These are phyloP conservation scores for Gymnocheta viridis DNA, from an alignment of 2,888 invertebrate species.

Conservation along the genomic window DNA sequence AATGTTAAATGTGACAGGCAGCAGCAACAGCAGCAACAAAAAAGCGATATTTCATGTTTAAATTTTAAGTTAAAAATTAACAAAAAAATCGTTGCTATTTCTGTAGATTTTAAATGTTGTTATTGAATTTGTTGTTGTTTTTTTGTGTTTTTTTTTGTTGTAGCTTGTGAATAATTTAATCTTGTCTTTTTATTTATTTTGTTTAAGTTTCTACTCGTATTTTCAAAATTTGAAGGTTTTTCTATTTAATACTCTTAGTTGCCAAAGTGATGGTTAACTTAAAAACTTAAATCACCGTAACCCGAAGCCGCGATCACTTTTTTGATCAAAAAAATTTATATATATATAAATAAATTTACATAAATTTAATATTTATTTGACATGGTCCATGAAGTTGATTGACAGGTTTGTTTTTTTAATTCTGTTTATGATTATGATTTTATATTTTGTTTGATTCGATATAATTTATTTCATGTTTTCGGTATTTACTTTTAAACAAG, in stretches of 20 bases:
- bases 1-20: conserved; percentile 5
- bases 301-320: conserved; percentile 8
- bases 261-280: conserved; percentile 45
- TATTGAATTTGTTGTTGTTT: conserved; percentile 8
- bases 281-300: conserved; percentile 33
- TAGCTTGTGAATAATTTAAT: conserved; percentile 36
- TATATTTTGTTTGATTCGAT: conserved; percentile 7
- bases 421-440: conserved; percentile 36
- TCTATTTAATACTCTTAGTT: conserved; percentile 28
- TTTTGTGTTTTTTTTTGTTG: too few species aligned
- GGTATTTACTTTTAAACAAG: neutral
- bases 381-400: conserved; percentile 64
- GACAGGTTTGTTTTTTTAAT: conserved; percentile 63
- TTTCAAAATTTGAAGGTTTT: conserved; percentile 49
- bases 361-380: conserved; percentile 38
- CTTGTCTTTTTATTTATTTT: conserved; percentile 27
- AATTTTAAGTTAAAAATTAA: neutral
- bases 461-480: conserved; percentile 20
- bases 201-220: conserved; percentile 10
- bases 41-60: conserved; percentile 41
- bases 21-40: neutral
- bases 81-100: neutral
- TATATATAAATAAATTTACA: conserved; percentile 25
- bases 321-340: conserved; percentile 6
- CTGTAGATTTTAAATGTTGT: neutral